Base-by-base conservation (phyloP, 2,797 vertebrate species). In the Orientallactaga sibirica region DNA sequence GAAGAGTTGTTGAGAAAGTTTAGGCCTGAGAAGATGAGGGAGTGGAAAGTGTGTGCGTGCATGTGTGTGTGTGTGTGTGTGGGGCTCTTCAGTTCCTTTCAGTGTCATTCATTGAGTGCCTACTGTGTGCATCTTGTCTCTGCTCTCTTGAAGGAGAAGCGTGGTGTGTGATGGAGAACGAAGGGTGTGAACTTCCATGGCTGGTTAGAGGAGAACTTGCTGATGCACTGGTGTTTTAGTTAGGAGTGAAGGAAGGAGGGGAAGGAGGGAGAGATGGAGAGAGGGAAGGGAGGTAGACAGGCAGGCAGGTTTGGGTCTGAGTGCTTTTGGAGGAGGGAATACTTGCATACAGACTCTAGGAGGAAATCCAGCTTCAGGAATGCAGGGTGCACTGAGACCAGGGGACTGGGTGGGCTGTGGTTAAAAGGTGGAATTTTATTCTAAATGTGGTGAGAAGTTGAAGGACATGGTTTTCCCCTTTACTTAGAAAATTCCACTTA, bases 341-440 rank as follows among this genome's bases (percentile, higher is more conserved):
- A 74, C 5, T 9, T 83, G 24, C 58, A 52, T 18, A 19, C 20
- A 29, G 15, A 8, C 78, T 83, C 12, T 29, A 12, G 78, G 79
- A 66, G 84, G 37, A 68, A 68, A 58, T 70, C 43, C 68, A 74
- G 62, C 29, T 94, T 90, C 22, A 11, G 74, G 52, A 81, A 73
- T n/a, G 33, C n/a, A 88, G 48, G 52, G 10, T 33, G 14, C 10
- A 20, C 27, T 33, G 33, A 43, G 87, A 67, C 5, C 61, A 43
- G 52, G 48, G 67, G 16, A 66, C 27, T 5, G 0, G 3, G 22
- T 12, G 18, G 62, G 77, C 11, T 33, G 52, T 16, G 70, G 70
- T 8, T 68, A 55, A 79, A 84, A 55, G 62, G 75, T 68, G 52
- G 33, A 52, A n/a, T 79, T 93, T 78, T 81, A 75, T 90, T 93